Evolutionary conservation across 2,797 vertebrate genomes (phyloP).

Genomic region (Apodemus agrarius): DNA sequence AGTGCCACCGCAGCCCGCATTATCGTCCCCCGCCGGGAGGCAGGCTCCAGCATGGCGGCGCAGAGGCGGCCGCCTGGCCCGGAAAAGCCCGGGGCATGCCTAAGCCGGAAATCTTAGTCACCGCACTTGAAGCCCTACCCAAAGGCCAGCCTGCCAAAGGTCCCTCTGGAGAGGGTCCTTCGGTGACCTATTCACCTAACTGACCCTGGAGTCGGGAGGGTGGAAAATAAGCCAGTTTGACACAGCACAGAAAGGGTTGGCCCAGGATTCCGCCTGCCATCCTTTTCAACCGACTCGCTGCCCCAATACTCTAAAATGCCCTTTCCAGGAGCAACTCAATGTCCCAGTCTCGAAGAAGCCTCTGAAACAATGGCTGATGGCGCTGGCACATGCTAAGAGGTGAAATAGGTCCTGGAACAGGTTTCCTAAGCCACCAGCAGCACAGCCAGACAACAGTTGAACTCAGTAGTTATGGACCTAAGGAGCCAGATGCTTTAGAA

Average conservation of each 20-base stretch:
- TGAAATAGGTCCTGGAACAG: neutral
- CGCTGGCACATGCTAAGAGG: neutral
- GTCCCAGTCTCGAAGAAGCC: neutral
- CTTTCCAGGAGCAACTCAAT: neutral
- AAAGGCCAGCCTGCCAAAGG: slow-evolving; percentile 8
- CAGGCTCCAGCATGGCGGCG: neutral
- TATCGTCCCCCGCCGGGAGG: neutral
- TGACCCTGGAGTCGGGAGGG: neutral
- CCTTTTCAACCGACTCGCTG: neutral
- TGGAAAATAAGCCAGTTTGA: slow-evolving; percentile 2
- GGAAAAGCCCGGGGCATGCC: slow-evolving; percentile 55
- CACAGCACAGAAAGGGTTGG: neutral
- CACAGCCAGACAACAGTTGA: neutral
- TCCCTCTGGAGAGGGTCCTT: slow-evolving; percentile 39
- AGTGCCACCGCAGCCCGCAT: neutral
- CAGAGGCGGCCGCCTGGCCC: neutral
- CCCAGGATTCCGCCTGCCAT: neutral
- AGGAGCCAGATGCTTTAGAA: neutral
- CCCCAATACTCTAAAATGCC: neutral
- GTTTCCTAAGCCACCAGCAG: neutral
- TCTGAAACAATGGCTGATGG: neutral
- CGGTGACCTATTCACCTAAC: slow-evolving; percentile 31
- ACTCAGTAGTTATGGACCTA: neutral
- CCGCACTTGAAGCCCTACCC: slow-evolving; percentile 35
- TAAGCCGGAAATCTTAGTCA: slow-evolving; percentile 74